These are phyloP conservation scores for Schizaphis graminum DNA, from an alignment of 2,888 invertebrate genomes.

Conservation along the genomic window DNA sequence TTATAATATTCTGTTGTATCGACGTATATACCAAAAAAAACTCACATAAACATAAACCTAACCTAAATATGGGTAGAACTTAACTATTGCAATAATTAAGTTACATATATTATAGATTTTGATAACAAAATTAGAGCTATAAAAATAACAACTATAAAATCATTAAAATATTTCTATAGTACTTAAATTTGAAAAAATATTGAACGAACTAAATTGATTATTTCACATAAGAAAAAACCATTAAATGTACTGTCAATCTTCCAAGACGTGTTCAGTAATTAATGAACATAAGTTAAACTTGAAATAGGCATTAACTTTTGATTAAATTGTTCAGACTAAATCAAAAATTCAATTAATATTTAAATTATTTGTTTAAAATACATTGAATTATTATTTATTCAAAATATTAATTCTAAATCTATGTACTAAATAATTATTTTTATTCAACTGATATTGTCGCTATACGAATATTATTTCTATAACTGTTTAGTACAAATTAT, in stretches of 20 bases:
- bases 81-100: neutral
- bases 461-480: neutral
- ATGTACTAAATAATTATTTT: neutral
- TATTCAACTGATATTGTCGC: neutral
- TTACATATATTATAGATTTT: neutral
- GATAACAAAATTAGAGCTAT: neutral
- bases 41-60: neutral
- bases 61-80: neutral
- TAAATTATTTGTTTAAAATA: conserved; percentile 5
- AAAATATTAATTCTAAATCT: neutral
- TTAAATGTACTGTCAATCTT: conserved; percentile 35
- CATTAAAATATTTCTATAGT: neutral
- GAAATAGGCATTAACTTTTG: conserved; percentile 20
- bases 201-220: conserved; percentile 11
- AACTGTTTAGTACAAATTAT: neutral
- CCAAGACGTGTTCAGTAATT: conserved; percentile 25
- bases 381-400: neutral
- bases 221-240: conserved; percentile 3
- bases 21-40: neutral
- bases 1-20: neutral
- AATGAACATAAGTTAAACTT: conserved; percentile 39
- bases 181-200: neutral
- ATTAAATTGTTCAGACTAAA: conserved; percentile 18
- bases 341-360: conserved; percentile 40
- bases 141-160: neutral